These are phyloP conservation scores for Brachylomia viminalis DNA, from an alignment of 2,888 invertebrate genomes.

Conservation along the genomic window DNA sequence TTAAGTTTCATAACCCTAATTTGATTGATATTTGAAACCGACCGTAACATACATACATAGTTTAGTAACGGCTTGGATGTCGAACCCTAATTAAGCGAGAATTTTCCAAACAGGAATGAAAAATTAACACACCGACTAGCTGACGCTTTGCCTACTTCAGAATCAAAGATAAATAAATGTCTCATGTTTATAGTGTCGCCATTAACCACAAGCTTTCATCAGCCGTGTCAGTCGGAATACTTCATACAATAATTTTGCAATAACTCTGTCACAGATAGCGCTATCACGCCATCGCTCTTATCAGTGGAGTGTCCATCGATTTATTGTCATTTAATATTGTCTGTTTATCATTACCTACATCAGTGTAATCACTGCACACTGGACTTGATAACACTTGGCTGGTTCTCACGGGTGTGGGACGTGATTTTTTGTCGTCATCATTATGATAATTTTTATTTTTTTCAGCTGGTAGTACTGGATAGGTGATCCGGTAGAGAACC, in stretches of 20 bases:
- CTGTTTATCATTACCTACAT: conserved; percentile 70
- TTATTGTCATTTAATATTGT: conserved; percentile 74
- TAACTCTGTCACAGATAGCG: conserved; percentile 66
- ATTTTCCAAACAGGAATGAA: background rate
- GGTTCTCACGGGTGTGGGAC: conserved; percentile 62
- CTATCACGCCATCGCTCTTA: conserved; percentile 64
- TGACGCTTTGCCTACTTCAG: conserved; percentile 20
- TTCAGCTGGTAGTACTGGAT: no score
- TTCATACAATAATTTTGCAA: conserved; percentile 63
- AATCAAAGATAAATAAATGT: conserved; percentile 16
- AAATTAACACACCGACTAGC: background rate
- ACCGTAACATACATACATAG: no score
- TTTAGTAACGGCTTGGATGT: no score
- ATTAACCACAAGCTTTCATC: conserved; percentile 24
- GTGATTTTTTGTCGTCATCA: conserved; percentile 33
- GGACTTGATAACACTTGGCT: conserved; percentile 63
- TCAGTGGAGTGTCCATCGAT: conserved; percentile 67
- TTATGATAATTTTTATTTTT: background rate
- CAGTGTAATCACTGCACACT: conserved; percentile 71
- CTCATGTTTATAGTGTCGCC: conserved; percentile 1
- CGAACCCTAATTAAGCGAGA: no score
- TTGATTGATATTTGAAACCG: no score
- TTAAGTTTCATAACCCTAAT: no score
- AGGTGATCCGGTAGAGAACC: no score
- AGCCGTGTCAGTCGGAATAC: conserved; percentile 52